Percentiles rank a stretch among this genome's conserved stretches.
These are phyloP conservation scores for Rousettus leschenaultii DNA, from an alignment of 2,113 vertebrate genomes.

Conservation along the genomic window DNA sequence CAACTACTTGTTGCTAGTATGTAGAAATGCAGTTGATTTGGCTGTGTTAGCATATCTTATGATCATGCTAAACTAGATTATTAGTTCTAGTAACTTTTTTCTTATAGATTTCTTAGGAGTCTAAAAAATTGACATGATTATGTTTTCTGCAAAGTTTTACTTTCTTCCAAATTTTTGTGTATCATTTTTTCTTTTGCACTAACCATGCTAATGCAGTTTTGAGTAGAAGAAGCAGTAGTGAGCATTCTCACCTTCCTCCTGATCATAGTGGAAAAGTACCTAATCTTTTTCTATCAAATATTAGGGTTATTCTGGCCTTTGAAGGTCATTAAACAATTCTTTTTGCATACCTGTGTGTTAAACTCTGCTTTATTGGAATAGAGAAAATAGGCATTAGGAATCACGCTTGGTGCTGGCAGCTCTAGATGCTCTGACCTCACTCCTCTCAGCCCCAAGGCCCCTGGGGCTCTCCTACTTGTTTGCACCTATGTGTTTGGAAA, in stretches of 20 bases:
- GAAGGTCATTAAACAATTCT: neutral
- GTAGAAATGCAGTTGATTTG: neutral
- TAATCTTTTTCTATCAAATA: neutral
- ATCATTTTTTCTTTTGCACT: neutral
- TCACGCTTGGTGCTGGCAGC: conserved; percentile 56
- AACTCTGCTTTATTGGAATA: conserved; percentile 82
- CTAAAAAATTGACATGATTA: neutral
- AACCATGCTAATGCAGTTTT: neutral
- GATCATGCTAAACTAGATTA: neutral
- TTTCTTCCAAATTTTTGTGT: neutral
- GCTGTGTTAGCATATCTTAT: neutral
- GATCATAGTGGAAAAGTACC: neutral
- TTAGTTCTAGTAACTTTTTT: neutral
- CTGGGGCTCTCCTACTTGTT: neutral
- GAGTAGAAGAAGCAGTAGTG: neutral
- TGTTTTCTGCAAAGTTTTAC: neutral
- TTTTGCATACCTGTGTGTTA: conserved; percentile 38
- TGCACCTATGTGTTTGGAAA: conserved; percentile 21
- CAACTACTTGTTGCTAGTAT: neutral
- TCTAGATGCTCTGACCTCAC: neutral
- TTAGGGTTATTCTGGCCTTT: neutral
- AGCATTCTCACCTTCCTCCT: neutral
- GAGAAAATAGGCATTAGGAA: conserved; percentile 78
- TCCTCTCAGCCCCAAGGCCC: neutral
- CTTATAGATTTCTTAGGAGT: neutral